Conservation (phyloP, 2,888 invertebrate genomes). For the Acrobasis suavella region DNA sequence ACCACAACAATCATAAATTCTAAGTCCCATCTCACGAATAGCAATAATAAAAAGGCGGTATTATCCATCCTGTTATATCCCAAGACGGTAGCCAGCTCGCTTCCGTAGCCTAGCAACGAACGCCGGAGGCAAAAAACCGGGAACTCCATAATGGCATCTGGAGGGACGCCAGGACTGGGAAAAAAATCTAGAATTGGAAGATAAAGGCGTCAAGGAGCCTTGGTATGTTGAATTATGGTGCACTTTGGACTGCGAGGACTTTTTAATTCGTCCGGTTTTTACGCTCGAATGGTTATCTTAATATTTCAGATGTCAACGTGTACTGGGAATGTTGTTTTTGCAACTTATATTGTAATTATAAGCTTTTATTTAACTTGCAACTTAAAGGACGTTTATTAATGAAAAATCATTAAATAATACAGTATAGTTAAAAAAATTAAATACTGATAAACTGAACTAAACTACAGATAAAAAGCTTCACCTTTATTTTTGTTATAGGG, state of each 20-base stretch:
- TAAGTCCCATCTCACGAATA: too few relatives aligned
- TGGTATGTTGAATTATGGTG: constrained; percentile 39
- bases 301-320: constrained; percentile 6
- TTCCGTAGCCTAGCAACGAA: constrained; percentile 34
- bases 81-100: constrained; percentile 6
- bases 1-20: too few relatives aligned
- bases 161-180: constrained; percentile 41
- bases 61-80: background rate
- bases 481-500: too few relatives aligned
- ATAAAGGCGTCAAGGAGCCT: constrained; percentile 40
- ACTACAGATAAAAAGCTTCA: too few relatives aligned
- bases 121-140: constrained; percentile 39
- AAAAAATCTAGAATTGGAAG: constrained; percentile 38
- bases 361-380: too few relatives aligned
- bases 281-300: constrained; percentile 4
- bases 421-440: too few relatives aligned
- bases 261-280: constrained; percentile 33
- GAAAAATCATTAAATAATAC: too few relatives aligned
- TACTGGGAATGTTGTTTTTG: too few relatives aligned
- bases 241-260: constrained; percentile 33
- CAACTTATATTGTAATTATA: too few relatives aligned
- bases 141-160: constrained; percentile 49
- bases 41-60: constrained; percentile 5
- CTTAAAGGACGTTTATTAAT: too few relatives aligned
- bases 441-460: too few relatives aligned